Base-by-base conservation (phyloP, 2,888 invertebrate species). In the Amphipyra tragopoginis region DNA sequence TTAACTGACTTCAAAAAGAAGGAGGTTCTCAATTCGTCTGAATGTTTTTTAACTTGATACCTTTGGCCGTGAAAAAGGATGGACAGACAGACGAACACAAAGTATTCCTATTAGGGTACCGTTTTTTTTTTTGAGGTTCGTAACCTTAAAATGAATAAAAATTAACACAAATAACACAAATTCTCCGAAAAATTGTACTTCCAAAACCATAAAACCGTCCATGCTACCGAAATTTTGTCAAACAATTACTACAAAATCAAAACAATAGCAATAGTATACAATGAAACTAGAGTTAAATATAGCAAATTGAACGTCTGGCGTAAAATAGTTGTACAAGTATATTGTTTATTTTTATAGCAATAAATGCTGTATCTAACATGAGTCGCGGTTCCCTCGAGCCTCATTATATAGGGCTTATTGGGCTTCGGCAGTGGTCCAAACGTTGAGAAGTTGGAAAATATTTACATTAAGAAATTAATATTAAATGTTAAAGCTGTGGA, bases 381-480 rank as follows among this genome's bases (percentile, higher is more conserved):
- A 79, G 74, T 77, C 66, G 73, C 59, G 76, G 77, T 71, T 80
- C 86, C 80, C 82, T 61, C 9, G 85, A 71, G 86, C 59, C 84
- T 89, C 86, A 89, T 89, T 89, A 89, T 86, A 89, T 83, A 83
- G 72, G 79, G 77, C 85, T 89, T 88, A 88, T 85, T 84, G 81
- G 71, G 68, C 68, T 79, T 74, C 51, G 58, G 48, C 57, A 63
- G 56, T 75, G 70, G 75, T 70, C 71, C 56, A 57, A 74, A 56
- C 10, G 21, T 26, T n/a, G 21, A 52, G 21, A 50, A 45, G 39
- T 60, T 34, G 36, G 11, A 1, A 11, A 14, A 33, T 53, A 56
- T 68, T 56, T 56, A 10, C 29, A 50, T 51, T 47, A 34, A 42
- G 5, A 29, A 45, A 59, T 50, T 15, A 62, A 29, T 49, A 59